Evolutionary conservation across 1,140 invertebrate species (phyloP).

Genomic region (Glossosoma conforme): DNA sequence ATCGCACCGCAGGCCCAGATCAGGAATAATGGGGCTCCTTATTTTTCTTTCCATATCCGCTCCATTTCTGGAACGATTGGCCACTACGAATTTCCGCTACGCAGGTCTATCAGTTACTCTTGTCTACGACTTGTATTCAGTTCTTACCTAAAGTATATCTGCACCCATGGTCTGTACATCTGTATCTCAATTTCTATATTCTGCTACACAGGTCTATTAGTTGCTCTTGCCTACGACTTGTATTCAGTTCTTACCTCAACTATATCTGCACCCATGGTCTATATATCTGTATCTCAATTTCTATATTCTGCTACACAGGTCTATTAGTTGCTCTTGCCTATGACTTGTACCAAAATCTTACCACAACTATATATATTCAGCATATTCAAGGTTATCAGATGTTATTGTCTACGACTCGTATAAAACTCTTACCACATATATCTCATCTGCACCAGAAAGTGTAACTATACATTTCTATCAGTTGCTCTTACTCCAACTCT

Average conservation of each 20-base stretch:
- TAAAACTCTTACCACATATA: too few relatives aligned
- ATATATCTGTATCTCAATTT: neutral
- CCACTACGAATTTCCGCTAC: neutral
- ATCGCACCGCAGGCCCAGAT: neutral
- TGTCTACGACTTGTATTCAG: neutral
- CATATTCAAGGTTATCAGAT: too few relatives aligned
- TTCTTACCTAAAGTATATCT: neutral
- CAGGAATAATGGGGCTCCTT: neutral
- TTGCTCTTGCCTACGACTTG: neutral
- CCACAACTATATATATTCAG: neutral
- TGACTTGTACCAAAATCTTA: neutral
- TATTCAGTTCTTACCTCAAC: neutral
- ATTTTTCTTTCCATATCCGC: neutral
- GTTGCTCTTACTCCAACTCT: too few relatives aligned
- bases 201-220: neutral
- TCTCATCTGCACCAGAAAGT: too few relatives aligned
- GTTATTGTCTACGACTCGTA: too few relatives aligned
- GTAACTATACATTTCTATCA: too few relatives aligned
- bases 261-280: neutral
- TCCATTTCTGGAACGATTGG: too few relatives aligned
- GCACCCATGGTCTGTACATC: neutral
- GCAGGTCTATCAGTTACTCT: neutral
- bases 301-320: neutral
- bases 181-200: neutral
- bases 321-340: neutral